Conservation (phyloP, 1,140 invertebrate genomes). For the Monochamus saltuarius region DNA sequence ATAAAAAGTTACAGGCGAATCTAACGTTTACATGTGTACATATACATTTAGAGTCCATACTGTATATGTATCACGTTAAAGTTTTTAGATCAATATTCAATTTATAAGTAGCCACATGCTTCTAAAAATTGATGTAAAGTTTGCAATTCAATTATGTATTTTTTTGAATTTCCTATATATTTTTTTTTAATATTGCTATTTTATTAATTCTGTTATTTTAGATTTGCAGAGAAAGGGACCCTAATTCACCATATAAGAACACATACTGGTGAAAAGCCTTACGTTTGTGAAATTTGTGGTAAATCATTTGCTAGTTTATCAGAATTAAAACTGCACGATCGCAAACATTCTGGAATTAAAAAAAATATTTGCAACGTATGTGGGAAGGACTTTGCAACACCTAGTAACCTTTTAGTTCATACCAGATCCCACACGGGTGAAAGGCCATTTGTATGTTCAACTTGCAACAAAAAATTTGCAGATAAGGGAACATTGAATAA, state of each 20-base stretch:
- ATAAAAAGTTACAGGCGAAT: too few relatives aligned
- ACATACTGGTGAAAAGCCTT: conserved; percentile 1
- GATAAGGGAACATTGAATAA: not conserved
- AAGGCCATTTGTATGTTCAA: conserved; percentile 54
- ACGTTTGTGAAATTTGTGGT: conserved; percentile 23
- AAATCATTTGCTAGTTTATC: conserved; percentile 19
- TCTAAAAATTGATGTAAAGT: too few relatives aligned
- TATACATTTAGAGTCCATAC: too few relatives aligned
- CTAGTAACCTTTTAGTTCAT: conserved; percentile 54
- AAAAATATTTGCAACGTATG: conserved; percentile 60
- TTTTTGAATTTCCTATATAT: too few relatives aligned
- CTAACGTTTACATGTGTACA: too few relatives aligned
- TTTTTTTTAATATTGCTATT: too few relatives aligned
- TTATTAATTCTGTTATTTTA: not conserved
- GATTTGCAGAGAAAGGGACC: not conserved
- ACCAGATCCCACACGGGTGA: conserved; percentile 59
- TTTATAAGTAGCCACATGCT: too few relatives aligned
- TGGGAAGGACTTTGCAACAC: conserved; percentile 48
- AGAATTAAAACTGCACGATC: conserved; percentile 55
- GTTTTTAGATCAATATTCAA: too few relatives aligned
- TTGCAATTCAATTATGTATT: too few relatives aligned
- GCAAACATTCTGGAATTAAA: conserved; percentile 66
- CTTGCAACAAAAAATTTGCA: not conserved
- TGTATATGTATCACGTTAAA: too few relatives aligned
- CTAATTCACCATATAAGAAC: conserved; percentile 1